These are phyloP conservation scores for Psix sp. DNA, from an alignment of 1,140 invertebrate genomes.

Conservation along the genomic window DNA sequence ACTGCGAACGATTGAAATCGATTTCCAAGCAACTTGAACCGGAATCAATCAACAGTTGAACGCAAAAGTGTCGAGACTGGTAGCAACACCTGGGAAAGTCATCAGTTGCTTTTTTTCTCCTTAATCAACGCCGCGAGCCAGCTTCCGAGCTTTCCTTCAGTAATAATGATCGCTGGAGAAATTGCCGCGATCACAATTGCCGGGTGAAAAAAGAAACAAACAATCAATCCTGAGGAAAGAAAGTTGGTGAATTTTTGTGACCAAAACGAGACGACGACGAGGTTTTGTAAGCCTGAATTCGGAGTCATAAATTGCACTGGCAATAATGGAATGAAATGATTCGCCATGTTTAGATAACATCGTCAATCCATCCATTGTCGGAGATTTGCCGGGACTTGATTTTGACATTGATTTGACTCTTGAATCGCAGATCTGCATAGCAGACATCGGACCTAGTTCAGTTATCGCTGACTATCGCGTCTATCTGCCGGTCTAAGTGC, in stretches of 20 bases:
- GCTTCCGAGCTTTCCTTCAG: conserved; percentile 51
- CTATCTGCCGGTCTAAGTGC: conserved; percentile 12
- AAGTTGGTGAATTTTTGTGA: no score
- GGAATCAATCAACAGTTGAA: neutral
- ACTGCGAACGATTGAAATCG: no score
- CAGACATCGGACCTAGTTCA: conserved; percentile 34
- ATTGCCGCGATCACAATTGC: conserved; percentile 39
- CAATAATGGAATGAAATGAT: conserved; percentile 45
- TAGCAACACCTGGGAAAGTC: conserved; percentile 43
- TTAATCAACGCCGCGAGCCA: conserved; percentile 44
- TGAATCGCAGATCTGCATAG: conserved; percentile 40
- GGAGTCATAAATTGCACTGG: conserved; percentile 8
- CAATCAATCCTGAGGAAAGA: no score
- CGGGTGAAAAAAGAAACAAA: conserved; percentile 7
- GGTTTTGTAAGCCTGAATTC: no score
- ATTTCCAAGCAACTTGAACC: neutral
- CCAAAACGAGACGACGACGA: no score
- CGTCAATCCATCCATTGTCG: conserved; percentile 1
- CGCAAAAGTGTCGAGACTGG: conserved; percentile 35
- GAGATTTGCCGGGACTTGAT: conserved; percentile 23
- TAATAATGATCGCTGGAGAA: conserved; percentile 55
- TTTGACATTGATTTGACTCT: no score
- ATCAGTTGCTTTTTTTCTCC: conserved; percentile 26
- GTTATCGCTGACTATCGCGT: conserved; percentile 28
- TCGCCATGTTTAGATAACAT: conserved; percentile 22